Conservation (phyloP, 1,140 invertebrate species). For the Meloidogyne exigua region DNA sequence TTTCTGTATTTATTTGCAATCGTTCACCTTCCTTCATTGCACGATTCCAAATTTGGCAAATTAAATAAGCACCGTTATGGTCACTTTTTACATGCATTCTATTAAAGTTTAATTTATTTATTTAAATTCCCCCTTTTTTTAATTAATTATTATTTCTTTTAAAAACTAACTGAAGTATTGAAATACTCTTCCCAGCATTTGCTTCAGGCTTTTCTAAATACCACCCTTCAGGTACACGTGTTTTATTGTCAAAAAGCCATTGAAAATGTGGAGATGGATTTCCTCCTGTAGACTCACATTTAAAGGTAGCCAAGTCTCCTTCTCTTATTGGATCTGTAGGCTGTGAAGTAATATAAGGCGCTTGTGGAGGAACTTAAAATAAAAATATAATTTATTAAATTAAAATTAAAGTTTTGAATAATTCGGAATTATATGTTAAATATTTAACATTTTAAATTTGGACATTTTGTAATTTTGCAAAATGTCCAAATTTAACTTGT, state of each 20-base stretch:
- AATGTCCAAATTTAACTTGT: too few relatives aligned
- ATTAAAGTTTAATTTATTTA: neutral
- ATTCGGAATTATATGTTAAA: too few relatives aligned
- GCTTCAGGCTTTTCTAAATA: conserved; percentile 25
- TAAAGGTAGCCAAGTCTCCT: conserved; percentile 38
- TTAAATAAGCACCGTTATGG: conserved; percentile 43
- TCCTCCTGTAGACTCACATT: conserved; percentile 39
- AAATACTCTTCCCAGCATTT: conserved; percentile 20
- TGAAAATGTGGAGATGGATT: conserved; percentile 39
- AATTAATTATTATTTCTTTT: too few relatives aligned
- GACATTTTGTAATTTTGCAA: too few relatives aligned
- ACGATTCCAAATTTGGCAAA: conserved; percentile 46
- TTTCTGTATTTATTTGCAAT: conserved; percentile 25
- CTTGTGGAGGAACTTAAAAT: conserved; percentile 37
- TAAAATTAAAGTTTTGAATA: too few relatives aligned
- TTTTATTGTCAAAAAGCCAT: conserved; percentile 48
- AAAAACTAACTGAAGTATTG: conserved; percentile 23
- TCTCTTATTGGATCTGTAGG: conserved; percentile 35
- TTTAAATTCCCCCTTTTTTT: too few relatives aligned
- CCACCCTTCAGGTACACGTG: conserved; percentile 37
- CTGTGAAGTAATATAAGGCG: conserved; percentile 33
- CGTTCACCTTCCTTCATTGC: conserved; percentile 32
- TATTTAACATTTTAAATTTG: too few relatives aligned
- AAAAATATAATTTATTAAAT: conserved; percentile 7
- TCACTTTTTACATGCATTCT: conserved; percentile 36